Percentiles rank a stretch among this genome's conserved stretches.
Evolutionary conservation across 2,113 vertebrate genomes (phyloP).

Genomic region (Eublepharis macularius): DNA sequence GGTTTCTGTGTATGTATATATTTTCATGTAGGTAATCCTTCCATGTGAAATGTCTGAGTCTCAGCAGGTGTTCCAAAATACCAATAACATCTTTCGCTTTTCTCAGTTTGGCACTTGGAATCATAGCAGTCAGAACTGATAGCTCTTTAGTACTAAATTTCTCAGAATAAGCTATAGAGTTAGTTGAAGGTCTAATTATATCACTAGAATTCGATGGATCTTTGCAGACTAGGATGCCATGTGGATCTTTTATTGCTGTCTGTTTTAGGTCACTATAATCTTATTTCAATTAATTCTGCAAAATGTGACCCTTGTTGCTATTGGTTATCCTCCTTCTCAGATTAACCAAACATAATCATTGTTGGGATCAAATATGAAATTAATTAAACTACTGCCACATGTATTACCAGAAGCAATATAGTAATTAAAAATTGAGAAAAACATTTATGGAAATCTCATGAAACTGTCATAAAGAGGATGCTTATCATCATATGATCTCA

Average conservation of each 20-base stretch:
- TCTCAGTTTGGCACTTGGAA: not conserved
- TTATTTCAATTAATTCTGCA: constrained; percentile 18
- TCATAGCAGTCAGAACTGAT: no score
- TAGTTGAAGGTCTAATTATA: not conserved
- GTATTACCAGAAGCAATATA: constrained; percentile 71
- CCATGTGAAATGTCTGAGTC: not conserved
- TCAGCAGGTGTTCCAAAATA: not conserved
- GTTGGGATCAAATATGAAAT: constrained; percentile 66
- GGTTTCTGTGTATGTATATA: not conserved
- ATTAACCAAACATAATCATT: constrained; percentile 65
- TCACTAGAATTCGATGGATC: not conserved
- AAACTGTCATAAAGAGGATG: constrained; percentile 55
- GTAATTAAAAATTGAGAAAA: constrained; percentile 66
- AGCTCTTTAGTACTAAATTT: not conserved
- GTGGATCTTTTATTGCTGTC: not conserved
- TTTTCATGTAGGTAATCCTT: not conserved
- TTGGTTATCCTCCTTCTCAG: constrained; percentile 52
- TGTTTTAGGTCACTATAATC: constrained; percentile 28
- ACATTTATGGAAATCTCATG: constrained; percentile 50
- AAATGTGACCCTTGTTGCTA: constrained; percentile 45
- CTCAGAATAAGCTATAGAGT: not conserved
- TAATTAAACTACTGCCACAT: constrained; percentile 64
- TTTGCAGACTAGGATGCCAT: not conserved
- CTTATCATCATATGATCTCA: constrained; percentile 47
- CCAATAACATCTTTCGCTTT: not conserved